Conservation (phyloP, 2,797 vertebrate genomes). For the Periophthalmus magnuspinnatus region DNA sequence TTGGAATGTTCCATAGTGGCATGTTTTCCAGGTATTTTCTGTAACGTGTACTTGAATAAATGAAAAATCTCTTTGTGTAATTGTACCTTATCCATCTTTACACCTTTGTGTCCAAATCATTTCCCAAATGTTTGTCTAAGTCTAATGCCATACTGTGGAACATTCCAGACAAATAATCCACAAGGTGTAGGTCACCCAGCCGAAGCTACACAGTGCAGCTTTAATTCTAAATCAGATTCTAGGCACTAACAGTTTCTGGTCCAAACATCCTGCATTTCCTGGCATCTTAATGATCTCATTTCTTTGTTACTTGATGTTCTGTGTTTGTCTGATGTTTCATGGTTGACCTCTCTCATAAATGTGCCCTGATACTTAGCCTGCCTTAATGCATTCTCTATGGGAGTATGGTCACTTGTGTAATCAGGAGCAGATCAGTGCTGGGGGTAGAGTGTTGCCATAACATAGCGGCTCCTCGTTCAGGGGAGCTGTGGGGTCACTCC, state of each 20-base stretch:
- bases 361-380: constrained; percentile 4
- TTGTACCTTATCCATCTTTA: no score
- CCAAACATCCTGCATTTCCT: constrained; percentile 6
- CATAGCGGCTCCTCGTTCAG: constrained; percentile 62
- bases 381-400: constrained; percentile 8
- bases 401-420: constrained; percentile 73
- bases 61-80: no score
- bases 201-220: no score
- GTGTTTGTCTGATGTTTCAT: constrained; percentile 47
- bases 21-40: no score
- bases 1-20: no score
- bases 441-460: constrained; percentile 79
- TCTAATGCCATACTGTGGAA: no score
- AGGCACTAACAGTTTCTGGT: background rate
- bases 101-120: no score
- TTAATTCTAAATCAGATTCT: background rate
- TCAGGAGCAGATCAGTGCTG: constrained; percentile 72
- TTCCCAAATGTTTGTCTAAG: no score
- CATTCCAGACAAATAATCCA: no score
- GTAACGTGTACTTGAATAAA: no score
- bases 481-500: constrained; percentile 65
- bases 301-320: constrained; percentile 46
- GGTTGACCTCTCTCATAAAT: constrained; percentile 50
- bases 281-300: constrained; percentile 31
- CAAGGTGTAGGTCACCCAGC: no score